A percentile compares a stretch with the other conserved stretches of the same genome.
phyloP scores from a whole-genome alignment of 1,140 invertebrate genomes.

The Cherax destructor region DNA sequence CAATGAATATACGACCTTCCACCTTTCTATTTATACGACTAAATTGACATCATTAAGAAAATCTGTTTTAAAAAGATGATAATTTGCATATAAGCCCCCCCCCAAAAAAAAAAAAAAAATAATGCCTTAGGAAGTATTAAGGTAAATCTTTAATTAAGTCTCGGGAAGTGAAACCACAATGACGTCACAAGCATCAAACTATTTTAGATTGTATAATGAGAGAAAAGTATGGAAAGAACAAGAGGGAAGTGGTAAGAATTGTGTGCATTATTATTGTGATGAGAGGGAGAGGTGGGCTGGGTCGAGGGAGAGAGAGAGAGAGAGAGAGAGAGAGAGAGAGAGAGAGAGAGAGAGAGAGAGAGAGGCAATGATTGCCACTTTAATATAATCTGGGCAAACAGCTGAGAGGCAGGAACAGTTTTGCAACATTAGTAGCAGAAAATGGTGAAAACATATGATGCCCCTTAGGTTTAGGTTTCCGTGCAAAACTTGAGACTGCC shows the following conservation, averaged over 20 bases:
- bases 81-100: too few relatives aligned
- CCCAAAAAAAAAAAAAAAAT: too few relatives aligned
- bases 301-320: conserved; percentile 17
- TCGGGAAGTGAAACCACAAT: neutral
- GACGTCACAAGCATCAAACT: neutral
- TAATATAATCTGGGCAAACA: too few relatives aligned
- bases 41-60: too few relatives aligned
- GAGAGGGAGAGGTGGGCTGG: neutral
- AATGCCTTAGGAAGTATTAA: neutral
- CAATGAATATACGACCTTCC: too few relatives aligned
- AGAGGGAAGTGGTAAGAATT: neutral
- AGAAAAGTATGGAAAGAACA: neutral
- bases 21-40: too few relatives aligned
- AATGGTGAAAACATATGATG: too few relatives aligned
- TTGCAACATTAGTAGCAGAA: too few relatives aligned
- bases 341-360: conserved; percentile 37
- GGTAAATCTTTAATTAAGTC: neutral
- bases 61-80: too few relatives aligned
- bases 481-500: too few relatives aligned
- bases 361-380: neutral
- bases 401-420: too few relatives aligned
- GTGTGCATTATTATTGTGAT: neutral
- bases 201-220: neutral
- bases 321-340: conserved; percentile 37
- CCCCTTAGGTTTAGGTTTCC: too few relatives aligned